Base-by-base conservation (phyloP, 2,888 invertebrate species). In the Ormia ochracea region DNA sequence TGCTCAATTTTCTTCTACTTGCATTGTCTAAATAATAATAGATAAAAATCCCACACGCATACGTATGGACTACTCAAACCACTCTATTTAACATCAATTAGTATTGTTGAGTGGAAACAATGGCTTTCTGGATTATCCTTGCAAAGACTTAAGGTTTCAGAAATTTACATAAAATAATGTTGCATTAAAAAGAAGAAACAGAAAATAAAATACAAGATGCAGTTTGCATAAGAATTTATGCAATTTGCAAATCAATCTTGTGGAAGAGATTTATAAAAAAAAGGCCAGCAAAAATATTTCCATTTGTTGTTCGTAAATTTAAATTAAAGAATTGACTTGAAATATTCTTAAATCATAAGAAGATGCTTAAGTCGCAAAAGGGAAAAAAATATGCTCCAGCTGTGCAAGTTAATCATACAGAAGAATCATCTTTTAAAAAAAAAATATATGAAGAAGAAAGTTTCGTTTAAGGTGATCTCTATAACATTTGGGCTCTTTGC, bases 391-490 rank as follows among this genome's bases (percentile, higher is more conserved):
- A 72, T 73, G 78, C 84, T 84, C 87, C 87, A 87, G 87, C 87
- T 87, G 87, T 87, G 87, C 86, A 82, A 83, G 84, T 85, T 87
- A 87, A 87, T 86, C 76, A 80, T 38, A 68, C 72, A 73, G 54
- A 63, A 63, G 48, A 63, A 56, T 56, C 56, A 56, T 56, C 36
- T 36, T 38, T 31, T 63, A 19, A 61, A 41, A 28, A 50, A 28
- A 12, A 0, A 17, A 17, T 52, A 54, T 41, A 58, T 48, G 38
- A 66, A 59, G 59, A 74, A 76, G 74, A 77, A 78, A 74, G 69
- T 72, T 77, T 56, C 33, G 36, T 76, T 54, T 48, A 50, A 54
- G 59, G 58, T 74, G 66, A 74, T 77, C 66, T 50, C 12, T 33
- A 45, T 28, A 68, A 50, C 43, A 54, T 31, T 9, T 17, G 73